Conservation (phyloP, 2,797 vertebrate species). For the Pseudochirops cupreus region DNA sequence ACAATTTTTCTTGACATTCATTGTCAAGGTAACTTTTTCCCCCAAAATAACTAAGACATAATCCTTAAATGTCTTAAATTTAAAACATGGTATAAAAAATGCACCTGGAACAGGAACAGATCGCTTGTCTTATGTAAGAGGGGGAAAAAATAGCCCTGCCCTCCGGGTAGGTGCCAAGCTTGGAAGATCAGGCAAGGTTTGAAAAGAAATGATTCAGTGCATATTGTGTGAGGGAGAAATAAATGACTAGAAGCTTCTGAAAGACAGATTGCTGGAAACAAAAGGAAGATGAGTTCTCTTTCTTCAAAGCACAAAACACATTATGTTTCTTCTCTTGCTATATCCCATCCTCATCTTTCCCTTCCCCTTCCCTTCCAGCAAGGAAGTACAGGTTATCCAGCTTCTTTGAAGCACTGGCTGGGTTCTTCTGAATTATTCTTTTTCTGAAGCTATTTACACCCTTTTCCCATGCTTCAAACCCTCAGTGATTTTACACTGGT, state of each 20-base stretch:
- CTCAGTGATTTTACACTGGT: background rate
- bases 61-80: conserved; percentile 68
- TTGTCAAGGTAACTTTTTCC: conserved; percentile 58
- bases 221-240: conserved; percentile 67
- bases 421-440: conserved; percentile 45
- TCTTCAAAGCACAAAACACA: conserved; percentile 42
- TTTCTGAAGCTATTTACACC: conserved; percentile 52
- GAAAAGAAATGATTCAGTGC: conserved; percentile 73
- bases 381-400: conserved; percentile 63
- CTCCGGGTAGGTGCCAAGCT: conserved; percentile 67
- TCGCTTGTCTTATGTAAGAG: conserved; percentile 66
- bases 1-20: conserved; percentile 62
- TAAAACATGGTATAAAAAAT: conserved; percentile 52
- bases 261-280: conserved; percentile 36
- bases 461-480: conserved; percentile 26
- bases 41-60: conserved; percentile 70
- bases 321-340: conserved; percentile 39
- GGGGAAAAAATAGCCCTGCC: conserved; percentile 70
- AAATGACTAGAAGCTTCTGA: background rate
- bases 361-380: conserved; percentile 35
- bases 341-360: conserved; percentile 25
- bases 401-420: conserved; percentile 59
- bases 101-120: conserved; percentile 68
- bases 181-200: conserved; percentile 57
- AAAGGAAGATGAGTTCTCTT: conserved; percentile 61